These are phyloP conservation scores for Caranx melampygus DNA, from an alignment of 2,113 vertebrate species.

Conservation along the genomic window DNA sequence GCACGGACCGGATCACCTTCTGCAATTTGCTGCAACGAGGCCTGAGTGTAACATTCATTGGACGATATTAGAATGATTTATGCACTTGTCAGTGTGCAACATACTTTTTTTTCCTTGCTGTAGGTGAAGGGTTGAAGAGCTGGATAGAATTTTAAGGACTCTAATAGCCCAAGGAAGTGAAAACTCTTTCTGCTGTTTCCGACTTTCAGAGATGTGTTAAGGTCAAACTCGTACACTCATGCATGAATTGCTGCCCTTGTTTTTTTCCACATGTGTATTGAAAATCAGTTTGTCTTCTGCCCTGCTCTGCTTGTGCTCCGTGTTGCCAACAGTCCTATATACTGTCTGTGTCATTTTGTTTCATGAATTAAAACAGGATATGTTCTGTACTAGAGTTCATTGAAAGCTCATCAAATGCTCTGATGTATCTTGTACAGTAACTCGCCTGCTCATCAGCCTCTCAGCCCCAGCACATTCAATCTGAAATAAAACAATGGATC, in stretches of 20 bases:
- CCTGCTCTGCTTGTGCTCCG: not conserved
- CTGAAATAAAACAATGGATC: too few relatives aligned
- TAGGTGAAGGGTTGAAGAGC: slow-evolving; percentile 51
- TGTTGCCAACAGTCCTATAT: not conserved
- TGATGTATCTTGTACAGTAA: not conserved
- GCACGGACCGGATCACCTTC: slow-evolving; percentile 25
- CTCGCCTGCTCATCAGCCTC: not conserved
- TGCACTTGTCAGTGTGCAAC: slow-evolving; percentile 55
- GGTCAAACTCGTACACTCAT: slow-evolving; percentile 57
- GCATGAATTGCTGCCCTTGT: slow-evolving; percentile 35
- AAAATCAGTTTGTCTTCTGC: slow-evolving; percentile 35
- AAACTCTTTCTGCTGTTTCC: slow-evolving; percentile 48
- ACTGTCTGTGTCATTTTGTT: not conserved
- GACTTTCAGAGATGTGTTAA: slow-evolving; percentile 61
- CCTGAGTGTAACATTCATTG: slow-evolving; percentile 31
- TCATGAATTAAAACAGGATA: not conserved
- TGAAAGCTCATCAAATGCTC: not conserved
- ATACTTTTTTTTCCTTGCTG: slow-evolving; percentile 18
- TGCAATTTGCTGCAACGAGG: slow-evolving; percentile 30
- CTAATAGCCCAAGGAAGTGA: slow-evolving; percentile 57
- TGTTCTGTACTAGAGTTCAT: not conserved
- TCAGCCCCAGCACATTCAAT: not conserved
- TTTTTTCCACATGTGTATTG: slow-evolving; percentile 13
- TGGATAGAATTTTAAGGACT: slow-evolving; percentile 63
- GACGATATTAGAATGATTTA: slow-evolving; percentile 61